Percentiles rank a stretch among this genome's conserved stretches.
phyloP scores from a whole-genome alignment of 2,888 invertebrate genomes.

The Odontothrips loti region DNA sequence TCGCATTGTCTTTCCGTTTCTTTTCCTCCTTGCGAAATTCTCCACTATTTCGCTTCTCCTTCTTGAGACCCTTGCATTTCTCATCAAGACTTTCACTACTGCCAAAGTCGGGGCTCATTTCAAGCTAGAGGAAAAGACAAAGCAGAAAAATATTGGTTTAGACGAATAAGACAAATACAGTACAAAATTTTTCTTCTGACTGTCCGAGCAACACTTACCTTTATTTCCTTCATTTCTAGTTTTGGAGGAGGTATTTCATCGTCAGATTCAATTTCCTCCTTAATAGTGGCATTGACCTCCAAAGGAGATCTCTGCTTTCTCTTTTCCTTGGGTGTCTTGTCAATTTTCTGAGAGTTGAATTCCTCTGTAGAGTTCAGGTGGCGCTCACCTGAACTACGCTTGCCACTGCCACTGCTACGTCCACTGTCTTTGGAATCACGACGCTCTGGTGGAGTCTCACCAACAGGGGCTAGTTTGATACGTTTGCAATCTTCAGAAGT shows the following conservation, averaged over 20 bases:
- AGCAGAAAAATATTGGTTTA: neutral
- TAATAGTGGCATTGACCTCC: neutral
- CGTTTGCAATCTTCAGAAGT: constrained; percentile 52
- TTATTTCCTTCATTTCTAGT: neutral
- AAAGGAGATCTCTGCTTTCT: neutral
- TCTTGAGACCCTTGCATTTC: constrained; percentile 43
- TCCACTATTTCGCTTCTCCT: constrained; percentile 42
- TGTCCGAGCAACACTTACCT: neutral
- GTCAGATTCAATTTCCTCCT: neutral
- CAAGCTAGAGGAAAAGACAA: neutral
- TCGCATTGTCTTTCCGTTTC: constrained; percentile 49
- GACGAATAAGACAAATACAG: neutral
- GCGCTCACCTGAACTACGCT: constrained; percentile 42
- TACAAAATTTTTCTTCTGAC: neutral
- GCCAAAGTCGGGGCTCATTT: constrained; percentile 34
- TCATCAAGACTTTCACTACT: constrained; percentile 43
- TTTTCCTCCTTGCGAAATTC: constrained; percentile 41
- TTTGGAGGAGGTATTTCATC: constrained; percentile 1
- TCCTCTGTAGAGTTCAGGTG: constrained; percentile 53
- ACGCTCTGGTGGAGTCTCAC: constrained; percentile 49
- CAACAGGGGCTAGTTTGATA: constrained; percentile 48
- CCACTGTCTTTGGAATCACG: constrained; percentile 66
- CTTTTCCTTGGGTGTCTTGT: constrained; percentile 23
- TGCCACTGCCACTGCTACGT: constrained; percentile 41
- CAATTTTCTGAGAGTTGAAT: neutral